phyloP scores from a whole-genome alignment of 2,113 vertebrate genomes.

The Pseudopipra pipra region DNA sequence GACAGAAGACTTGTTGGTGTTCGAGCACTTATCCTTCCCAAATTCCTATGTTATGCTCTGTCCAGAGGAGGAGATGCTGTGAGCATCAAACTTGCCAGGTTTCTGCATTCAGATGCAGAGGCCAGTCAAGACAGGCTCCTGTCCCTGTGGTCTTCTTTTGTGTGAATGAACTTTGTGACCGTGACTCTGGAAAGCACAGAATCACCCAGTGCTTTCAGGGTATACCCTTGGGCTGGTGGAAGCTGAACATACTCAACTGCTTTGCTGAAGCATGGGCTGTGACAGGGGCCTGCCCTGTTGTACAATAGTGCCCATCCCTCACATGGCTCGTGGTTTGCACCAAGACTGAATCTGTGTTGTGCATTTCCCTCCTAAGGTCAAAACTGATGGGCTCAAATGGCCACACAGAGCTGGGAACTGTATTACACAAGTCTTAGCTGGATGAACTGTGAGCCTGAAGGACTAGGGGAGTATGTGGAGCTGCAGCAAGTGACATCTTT shows the following conservation, averaged over 20 bases:
- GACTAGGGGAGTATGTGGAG: background rate
- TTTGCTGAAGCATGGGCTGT: background rate
- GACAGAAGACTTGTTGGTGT: background rate
- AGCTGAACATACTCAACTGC: background rate
- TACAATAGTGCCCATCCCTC: rapidly evolving
- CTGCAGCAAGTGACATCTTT: background rate
- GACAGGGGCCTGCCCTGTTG: background rate
- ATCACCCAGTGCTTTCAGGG: background rate
- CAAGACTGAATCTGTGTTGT: background rate
- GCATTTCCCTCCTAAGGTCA: background rate
- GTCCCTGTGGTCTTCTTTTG: background rate
- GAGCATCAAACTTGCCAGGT: background rate
- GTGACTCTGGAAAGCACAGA: background rate
- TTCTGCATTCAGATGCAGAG: background rate
- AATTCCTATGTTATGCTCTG: background rate
- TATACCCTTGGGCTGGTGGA: background rate
- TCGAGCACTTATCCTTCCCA: background rate
- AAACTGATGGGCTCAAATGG: background rate
- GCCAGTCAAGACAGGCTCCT: background rate
- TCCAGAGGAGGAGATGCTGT: background rate
- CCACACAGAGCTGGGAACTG: background rate
- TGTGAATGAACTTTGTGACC: background rate
- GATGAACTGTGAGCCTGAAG: background rate
- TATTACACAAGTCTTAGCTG: background rate
- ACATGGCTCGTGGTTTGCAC: background rate